Evolutionary conservation across 2,113 vertebrate genomes (phyloP), one percentile per base, ranked within the genome.

Genomic region (Tinamus guttatus): DNA sequence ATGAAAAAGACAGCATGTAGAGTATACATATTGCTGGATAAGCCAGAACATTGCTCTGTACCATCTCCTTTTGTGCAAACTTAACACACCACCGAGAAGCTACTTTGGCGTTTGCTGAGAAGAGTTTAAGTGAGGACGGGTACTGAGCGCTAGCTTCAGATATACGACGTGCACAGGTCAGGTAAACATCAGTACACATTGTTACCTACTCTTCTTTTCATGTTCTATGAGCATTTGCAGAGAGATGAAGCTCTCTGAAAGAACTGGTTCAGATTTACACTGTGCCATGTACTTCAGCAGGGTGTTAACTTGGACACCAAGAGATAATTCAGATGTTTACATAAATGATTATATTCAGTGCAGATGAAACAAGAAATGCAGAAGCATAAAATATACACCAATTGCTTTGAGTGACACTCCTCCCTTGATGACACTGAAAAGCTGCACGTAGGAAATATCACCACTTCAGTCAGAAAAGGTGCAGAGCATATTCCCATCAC

Each of bases 401-500:
- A 10, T 54, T 79, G 28, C 25, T 79, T 71, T 68, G 78, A 85
- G 36, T 59, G 25, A 70, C 59, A 3, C 11, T 74, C 8, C 22
- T 87, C 71, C 41, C 41, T 85, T 60, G 64, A 43, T 32, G 18
- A 54, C 22, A 60, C 9, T 20, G 0, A 0, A 9, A 58, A 43
- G 30, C 36, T n/a, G 5, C 8, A 32, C 7, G 19, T 63, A 59
- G 54, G 67, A 91, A 92, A 51, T 11, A 45, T 8, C 18, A 85
- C 19, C 22, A 7, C 20, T 54, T 82, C 0, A 1, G 56, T 75
- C 32, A 59, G 56, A 74, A 89, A 65, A 93, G 19, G 22, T 83
- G 56, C 54, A 4, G 13, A 71, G 54, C 17, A 27, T 60, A 80
- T 52, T 73, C 59, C 51, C 8, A 28, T 16, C 38, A 59, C 19